Evolutionary conservation across 2,113 vertebrate species (phyloP), one percentile per base, ranked within the genome.

Genomic region (Trogon melanurus): DNA sequence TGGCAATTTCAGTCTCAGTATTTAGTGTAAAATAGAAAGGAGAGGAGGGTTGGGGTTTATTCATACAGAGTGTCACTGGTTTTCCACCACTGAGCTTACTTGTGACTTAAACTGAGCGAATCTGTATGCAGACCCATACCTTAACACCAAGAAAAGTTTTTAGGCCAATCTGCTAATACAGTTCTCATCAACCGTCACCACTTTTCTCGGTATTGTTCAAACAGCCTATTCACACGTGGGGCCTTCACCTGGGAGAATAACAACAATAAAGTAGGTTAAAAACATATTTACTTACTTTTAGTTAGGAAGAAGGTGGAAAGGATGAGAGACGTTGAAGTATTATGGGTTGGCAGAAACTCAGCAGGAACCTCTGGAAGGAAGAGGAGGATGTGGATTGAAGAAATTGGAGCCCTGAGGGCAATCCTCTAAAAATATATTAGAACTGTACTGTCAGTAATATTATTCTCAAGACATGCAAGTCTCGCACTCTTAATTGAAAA

Each of bases 391-490:
- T 79, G 79, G 71, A 89, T 73, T 91, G 93, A 94, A 95, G 91
- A 92, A 96, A 85, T 85, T 61, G 58, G 34, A 93, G 82, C 89
- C 92, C 95, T 95, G 73, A 94, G 90, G 96, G 96, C 95, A 95
- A 89, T 85, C 58, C 74, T 96, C 95, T 97, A 95, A 97, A 96
- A 96, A 96, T 95, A 79, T 58, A 75, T 87, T 95, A 80, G 71
- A 93, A 75, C 36, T 93, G 74, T 50, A 18, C 72, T 78, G 88
- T 82, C 82, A 93, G 87, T 72, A 61, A 75, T 51, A 18, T 18
- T 94, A 94, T 95, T 96, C 92, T 93, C 58, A 61, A 85, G 90
- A 32, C 36, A 89, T 0, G 3, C 34, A 73, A 93, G 61, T 79
- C 70, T 48, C 15, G 16, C 65, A 84, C 89, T 95, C 91, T 66